phyloP scores from a whole-genome alignment of 1,140 invertebrate genomes.

The Trachymyrmex septentrionalis region DNA sequence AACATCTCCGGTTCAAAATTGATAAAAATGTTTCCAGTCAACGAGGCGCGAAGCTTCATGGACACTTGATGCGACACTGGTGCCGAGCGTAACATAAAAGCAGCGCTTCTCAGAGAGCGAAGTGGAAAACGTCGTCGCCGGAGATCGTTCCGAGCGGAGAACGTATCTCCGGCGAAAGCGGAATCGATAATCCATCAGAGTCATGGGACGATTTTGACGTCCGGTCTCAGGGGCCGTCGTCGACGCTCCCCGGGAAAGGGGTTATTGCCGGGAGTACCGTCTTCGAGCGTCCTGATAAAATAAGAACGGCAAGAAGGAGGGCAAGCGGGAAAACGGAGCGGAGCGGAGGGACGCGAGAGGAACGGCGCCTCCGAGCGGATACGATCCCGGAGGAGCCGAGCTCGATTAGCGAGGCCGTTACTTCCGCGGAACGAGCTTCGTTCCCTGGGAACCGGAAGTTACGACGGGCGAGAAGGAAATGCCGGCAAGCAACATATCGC shows the following conservation, averaged over 20 bases:
- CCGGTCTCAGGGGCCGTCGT: slow-evolving; percentile 39
- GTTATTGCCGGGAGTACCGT: slow-evolving; percentile 39
- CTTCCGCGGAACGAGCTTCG: slow-evolving; percentile 71
- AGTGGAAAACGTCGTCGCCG: slow-evolving; percentile 59
- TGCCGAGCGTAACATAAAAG: slow-evolving; percentile 36
- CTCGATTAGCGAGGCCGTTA: slow-evolving; percentile 75
- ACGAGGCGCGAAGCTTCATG: slow-evolving; percentile 31
- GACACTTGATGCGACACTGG: slow-evolving; percentile 22
- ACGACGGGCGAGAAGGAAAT: slow-evolving; percentile 56
- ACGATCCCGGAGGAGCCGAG: slow-evolving; percentile 69
- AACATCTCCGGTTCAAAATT: slow-evolving; percentile 25
- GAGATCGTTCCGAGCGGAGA: slow-evolving; percentile 31
- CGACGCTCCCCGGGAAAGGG: slow-evolving; percentile 23
- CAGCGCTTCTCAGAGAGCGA: slow-evolving; percentile 33
- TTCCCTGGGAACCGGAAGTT: slow-evolving; percentile 73
- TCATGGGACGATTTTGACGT: slow-evolving; percentile 61
- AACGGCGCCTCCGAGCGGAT: slow-evolving; percentile 53
- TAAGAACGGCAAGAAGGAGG: slow-evolving; percentile 34
- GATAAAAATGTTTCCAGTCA: slow-evolving; percentile 36
- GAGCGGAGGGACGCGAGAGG: slow-evolving; percentile 1
- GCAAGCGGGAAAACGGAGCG: no score
- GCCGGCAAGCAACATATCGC: slow-evolving; percentile 31
- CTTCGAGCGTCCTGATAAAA: slow-evolving; percentile 32
- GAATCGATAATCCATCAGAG: slow-evolving; percentile 63
- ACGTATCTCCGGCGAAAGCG: slow-evolving; percentile 43